Conservation (phyloP, 1,140 invertebrate genomes). For the Sipha flava region DNA sequence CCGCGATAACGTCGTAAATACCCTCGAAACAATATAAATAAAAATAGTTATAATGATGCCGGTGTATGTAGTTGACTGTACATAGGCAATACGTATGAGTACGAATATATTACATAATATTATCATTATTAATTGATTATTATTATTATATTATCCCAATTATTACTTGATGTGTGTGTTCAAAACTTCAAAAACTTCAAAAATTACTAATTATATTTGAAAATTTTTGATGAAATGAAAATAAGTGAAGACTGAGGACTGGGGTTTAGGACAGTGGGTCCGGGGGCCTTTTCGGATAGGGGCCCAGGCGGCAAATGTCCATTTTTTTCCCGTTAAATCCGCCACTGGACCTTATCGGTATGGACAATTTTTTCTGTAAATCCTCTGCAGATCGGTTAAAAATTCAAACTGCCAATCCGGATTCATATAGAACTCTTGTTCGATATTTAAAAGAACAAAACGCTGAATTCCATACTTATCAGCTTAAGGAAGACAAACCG, state of each 20-base stretch:
- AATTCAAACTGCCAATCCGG: background rate
- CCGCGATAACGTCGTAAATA: background rate
- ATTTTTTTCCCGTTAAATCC: no score
- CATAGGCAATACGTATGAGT: background rate
- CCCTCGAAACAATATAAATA: background rate
- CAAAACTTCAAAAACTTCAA: no score
- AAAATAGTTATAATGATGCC: background rate
- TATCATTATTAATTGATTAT: background rate
- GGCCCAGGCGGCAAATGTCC: no score
- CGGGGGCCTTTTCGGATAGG: no score
- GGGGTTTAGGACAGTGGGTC: no score
- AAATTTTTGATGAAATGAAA: no score
- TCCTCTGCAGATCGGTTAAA: background rate
- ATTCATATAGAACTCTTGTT: background rate
- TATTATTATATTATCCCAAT: no score
- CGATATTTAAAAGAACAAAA: background rate
- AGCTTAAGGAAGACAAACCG: background rate
- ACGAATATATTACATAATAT: background rate
- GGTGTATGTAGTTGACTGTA: background rate
- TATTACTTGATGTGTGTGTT: background rate
- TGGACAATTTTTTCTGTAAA: background rate
- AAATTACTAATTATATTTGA: no score
- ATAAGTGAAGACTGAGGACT: no score
- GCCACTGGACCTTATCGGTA: no score
- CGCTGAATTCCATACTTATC: background rate